Evolutionary conservation across 1,140 invertebrate species (phyloP).

Genomic region (Hycleus cichorii): DNA sequence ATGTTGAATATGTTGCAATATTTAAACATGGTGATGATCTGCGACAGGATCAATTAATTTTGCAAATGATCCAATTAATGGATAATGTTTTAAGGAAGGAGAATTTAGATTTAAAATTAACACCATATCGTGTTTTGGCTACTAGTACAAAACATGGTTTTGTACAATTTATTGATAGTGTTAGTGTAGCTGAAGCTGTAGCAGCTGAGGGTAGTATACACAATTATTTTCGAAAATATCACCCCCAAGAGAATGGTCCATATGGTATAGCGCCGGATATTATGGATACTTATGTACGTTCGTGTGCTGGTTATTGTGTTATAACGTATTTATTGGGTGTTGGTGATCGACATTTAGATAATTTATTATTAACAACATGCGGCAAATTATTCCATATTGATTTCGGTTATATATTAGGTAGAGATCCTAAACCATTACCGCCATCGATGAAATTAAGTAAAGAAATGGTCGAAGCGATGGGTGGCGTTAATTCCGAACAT

Average conservation of each 20-base stretch:
- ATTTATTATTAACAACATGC: slow-evolving; percentile 81
- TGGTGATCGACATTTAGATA: slow-evolving; percentile 96
- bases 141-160: slow-evolving; percentile 95
- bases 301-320: slow-evolving; percentile 97
- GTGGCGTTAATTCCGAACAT: slow-evolving; percentile 85
- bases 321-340: slow-evolving; percentile 97
- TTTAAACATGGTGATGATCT: slow-evolving; percentile 99
- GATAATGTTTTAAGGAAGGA: slow-evolving; percentile 88
- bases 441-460: slow-evolving; percentile 98
- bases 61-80: slow-evolving; percentile 98
- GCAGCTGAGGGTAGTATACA: slow-evolving; percentile 77
- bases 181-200: slow-evolving; percentile 85
- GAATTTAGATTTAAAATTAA: slow-evolving; percentile 92
- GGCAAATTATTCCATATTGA: slow-evolving; percentile 98
- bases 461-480: slow-evolving; percentile 99
- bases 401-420: slow-evolving; percentile 96
- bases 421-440: slow-evolving; percentile 96
- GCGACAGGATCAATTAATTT: slow-evolving; percentile 95
- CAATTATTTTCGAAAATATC: slow-evolving; percentile 84
- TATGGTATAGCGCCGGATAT: slow-evolving; percentile 89
- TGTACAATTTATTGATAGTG: slow-evolving; percentile 94
- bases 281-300: slow-evolving; percentile 96
- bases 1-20: slow-evolving; percentile 89
- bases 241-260: slow-evolving; percentile 77
- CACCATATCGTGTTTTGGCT: slow-evolving; percentile 87